A percentile compares a stretch with the other conserved stretches of the same genome.
These are phyloP conservation scores for Jordanella pulchra DNA, from an alignment of 2,797 vertebrate genomes.

Conservation along the genomic window DNA sequence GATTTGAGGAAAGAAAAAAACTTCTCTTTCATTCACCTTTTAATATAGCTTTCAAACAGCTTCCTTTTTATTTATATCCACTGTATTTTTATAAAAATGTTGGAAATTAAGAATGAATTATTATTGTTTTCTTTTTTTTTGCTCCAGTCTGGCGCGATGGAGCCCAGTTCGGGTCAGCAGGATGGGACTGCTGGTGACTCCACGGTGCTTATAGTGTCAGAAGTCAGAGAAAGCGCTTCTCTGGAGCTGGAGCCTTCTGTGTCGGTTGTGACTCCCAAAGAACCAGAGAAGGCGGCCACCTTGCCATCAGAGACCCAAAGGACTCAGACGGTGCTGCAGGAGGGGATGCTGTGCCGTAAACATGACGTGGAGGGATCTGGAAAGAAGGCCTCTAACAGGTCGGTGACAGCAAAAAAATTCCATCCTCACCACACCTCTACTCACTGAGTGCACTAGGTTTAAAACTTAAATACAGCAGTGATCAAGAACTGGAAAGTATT, in stretches of 20 bases:
- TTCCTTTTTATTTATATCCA: neutral
- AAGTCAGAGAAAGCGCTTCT: constrained; percentile 73
- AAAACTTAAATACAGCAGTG: no score
- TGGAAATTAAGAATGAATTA: no score
- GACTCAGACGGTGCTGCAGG: constrained; percentile 78
- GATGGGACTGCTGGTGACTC: constrained; percentile 69
- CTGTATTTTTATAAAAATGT: no score
- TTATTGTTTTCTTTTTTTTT: neutral
- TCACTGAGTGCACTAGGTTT: no score
- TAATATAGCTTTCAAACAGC: neutral
- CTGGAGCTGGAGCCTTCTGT: constrained; percentile 71
- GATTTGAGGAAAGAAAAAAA: neutral
- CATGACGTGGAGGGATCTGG: constrained; percentile 89
- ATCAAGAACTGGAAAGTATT: neutral
- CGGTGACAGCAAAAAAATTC: neutral
- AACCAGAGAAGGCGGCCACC: constrained; percentile 82
- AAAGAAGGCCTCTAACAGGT: constrained; percentile 93
- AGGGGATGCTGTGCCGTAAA: constrained; percentile 90
- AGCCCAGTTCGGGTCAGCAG: constrained; percentile 59
- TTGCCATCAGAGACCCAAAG: constrained; percentile 76
- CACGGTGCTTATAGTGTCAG: constrained; percentile 56
- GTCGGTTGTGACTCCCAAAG: constrained; percentile 45
- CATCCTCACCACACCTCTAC: neutral
- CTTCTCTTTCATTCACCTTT: neutral
- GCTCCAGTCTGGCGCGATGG: constrained; percentile 64